Evolutionary conservation across 1,140 invertebrate genomes (phyloP).

Genomic region (Vanessa atalanta): DNA sequence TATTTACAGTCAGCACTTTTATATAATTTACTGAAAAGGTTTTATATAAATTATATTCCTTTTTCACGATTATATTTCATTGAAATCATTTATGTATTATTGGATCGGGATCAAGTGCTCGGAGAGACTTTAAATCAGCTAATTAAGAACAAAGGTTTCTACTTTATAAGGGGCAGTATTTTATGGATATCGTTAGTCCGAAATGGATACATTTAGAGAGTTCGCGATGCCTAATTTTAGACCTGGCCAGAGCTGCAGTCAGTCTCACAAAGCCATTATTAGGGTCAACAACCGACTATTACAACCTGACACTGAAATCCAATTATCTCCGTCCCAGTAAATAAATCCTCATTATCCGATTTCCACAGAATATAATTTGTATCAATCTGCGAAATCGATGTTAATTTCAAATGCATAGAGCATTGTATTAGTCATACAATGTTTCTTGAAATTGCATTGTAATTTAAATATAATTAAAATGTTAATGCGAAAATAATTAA

Average conservation of each 20-base stretch:
- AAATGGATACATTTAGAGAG: conserved; percentile 20
- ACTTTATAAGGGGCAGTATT: background rate
- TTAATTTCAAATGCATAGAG: background rate
- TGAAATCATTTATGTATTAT: background rate
- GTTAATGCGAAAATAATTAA: background rate
- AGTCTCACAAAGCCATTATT: conserved; percentile 33
- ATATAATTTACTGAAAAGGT: too few species aligned
- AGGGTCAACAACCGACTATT: conserved; percentile 47
- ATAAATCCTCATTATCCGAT: conserved; percentile 20
- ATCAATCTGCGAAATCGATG: background rate
- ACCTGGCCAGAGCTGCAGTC: conserved; percentile 9
- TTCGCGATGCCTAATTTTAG: conserved; percentile 39
- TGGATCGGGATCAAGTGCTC: background rate
- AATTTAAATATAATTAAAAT: background rate
- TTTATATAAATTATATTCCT: background rate
- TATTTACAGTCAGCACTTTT: too few species aligned
- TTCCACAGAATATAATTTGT: conserved; percentile 1
- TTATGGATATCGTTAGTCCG: conserved; percentile 4
- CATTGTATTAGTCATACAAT: background rate
- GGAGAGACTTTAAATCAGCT: background rate
- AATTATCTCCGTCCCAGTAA: conserved; percentile 41
- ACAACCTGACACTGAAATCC: conserved; percentile 40
- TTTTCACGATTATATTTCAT: background rate
- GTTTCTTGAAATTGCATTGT: background rate
- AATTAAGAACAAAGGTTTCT: conserved; percentile 3